Conservation (phyloP, 2,888 invertebrate genomes). For the Cryptocephalus moraei region DNA sequence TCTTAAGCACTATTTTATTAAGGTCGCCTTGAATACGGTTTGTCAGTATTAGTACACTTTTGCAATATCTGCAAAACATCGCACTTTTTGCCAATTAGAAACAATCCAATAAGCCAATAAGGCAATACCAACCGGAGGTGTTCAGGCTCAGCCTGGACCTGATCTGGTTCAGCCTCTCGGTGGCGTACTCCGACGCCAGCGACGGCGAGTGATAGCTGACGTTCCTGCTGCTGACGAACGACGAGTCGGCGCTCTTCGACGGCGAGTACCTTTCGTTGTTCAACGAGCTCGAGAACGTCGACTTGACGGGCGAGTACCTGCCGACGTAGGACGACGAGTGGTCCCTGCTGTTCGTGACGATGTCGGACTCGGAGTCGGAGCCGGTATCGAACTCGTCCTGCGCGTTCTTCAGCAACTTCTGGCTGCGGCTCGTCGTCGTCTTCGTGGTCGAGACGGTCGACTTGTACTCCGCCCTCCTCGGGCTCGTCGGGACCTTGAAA, state of each 20-base stretch:
- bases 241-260: constrained; percentile 34
- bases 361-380: constrained; percentile 58
- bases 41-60: too few species aligned
- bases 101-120: too few species aligned
- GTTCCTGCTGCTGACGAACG: constrained; percentile 31
- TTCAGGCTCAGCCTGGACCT: constrained; percentile 47
- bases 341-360: constrained; percentile 27
- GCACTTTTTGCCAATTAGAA: too few species aligned
- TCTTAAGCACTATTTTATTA: too few species aligned
- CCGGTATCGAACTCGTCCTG: constrained; percentile 58
- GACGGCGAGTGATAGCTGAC: constrained; percentile 26
- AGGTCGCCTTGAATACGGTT: too few species aligned
- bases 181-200: constrained; percentile 31
- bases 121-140: constrained; percentile 25
- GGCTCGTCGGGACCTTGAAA: constrained; percentile 5
- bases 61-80: too few species aligned
- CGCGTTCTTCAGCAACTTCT: constrained; percentile 38
- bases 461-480: constrained; percentile 12
- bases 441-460: constrained; percentile 25
- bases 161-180: constrained; percentile 49
- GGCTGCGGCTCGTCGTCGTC: constrained; percentile 44
- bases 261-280: constrained; percentile 26
- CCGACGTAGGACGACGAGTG: constrained; percentile 15
- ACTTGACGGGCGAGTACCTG: constrained; percentile 38
- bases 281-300: constrained; percentile 36